These are phyloP conservation scores for Passer montanus DNA, from an alignment of 2,113 vertebrate species.

Conservation along the genomic window DNA sequence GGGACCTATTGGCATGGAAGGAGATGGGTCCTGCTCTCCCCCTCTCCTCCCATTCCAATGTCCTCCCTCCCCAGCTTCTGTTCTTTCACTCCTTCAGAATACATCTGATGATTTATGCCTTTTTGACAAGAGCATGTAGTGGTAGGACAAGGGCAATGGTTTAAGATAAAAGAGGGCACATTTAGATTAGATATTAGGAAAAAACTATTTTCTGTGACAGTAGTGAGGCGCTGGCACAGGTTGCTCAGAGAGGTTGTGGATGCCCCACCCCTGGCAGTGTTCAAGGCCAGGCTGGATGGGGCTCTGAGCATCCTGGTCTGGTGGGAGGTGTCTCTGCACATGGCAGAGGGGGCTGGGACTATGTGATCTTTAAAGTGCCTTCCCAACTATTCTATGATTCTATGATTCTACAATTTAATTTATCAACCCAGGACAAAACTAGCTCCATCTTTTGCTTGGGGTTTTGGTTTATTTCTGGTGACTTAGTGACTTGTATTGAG, in stretches of 20 bases:
- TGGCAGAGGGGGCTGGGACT: background rate
- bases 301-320: background rate
- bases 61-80: background rate
- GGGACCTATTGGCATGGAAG: background rate
- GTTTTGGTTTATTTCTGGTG: background rate
- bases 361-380: background rate
- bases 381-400: background rate
- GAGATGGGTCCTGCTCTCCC: background rate
- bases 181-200: background rate
- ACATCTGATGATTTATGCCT: background rate
- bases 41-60: fast-evolving
- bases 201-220: background rate
- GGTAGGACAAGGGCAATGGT: background rate
- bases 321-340: fast-evolving
- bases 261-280: background rate
- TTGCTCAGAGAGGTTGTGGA: background rate
- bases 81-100: background rate
- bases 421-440: background rate
- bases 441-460: background rate
- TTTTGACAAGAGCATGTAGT: background rate
- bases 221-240: background rate
- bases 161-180: background rate
- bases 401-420: background rate
- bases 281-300: background rate
- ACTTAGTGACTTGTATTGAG: background rate